Conservation (phyloP, 2,888 invertebrate genomes). For the Serripes groenlandicus region DNA sequence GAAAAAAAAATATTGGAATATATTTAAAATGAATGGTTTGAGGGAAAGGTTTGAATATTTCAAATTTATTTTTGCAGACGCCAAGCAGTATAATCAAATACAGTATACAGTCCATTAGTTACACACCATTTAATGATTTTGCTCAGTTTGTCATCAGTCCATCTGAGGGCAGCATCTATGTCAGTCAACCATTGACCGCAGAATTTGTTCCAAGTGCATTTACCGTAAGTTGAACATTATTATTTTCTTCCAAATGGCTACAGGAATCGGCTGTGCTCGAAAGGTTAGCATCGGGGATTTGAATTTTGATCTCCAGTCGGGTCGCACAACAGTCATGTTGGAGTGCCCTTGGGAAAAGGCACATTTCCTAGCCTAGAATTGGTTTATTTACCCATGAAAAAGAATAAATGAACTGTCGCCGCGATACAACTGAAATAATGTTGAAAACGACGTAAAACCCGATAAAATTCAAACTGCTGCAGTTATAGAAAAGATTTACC, state of each 20-base stretch:
- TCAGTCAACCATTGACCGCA: conserved; percentile 74
- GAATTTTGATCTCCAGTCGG: too few relatives aligned
- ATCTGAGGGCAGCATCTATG: conserved; percentile 72
- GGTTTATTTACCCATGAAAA: too few relatives aligned
- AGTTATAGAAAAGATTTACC: too few relatives aligned
- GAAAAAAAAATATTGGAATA: too few relatives aligned
- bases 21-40: too few relatives aligned
- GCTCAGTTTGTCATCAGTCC: conserved; percentile 75
- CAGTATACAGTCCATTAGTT: conserved; percentile 55
- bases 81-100: conserved; percentile 73
- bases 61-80: conserved; percentile 57
- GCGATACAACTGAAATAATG: too few relatives aligned
- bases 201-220: conserved; percentile 66
- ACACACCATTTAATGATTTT: conserved; percentile 61
- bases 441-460: too few relatives aligned
- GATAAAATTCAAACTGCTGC: too few relatives aligned
- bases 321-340: too few relatives aligned
- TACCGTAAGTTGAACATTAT: conserved; percentile 1
- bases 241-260: not conserved
- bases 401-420: too few relatives aligned
- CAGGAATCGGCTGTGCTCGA: not conserved
- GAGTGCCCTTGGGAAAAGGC: too few relatives aligned
- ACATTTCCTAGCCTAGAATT: too few relatives aligned
- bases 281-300: not conserved
- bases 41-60: not conserved